Evolutionary conservation across 2,888 invertebrate species (phyloP).

Genomic region (Calameuta filiformis): DNA sequence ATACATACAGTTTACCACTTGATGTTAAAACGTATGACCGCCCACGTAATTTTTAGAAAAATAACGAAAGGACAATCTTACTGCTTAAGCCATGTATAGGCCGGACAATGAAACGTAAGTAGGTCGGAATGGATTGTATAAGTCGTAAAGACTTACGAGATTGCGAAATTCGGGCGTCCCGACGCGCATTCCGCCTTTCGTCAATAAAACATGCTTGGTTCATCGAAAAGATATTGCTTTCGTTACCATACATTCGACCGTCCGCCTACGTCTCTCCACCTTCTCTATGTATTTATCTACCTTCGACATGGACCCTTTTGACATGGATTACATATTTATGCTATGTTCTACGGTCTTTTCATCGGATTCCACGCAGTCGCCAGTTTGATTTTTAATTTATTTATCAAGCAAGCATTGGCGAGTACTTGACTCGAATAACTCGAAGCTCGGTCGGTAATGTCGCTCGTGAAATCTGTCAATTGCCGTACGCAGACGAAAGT

Average conservation of each 20-base stretch:
- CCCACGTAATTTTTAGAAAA: not conserved
- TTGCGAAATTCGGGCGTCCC: not conserved
- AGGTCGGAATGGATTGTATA: not conserved
- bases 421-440: not conserved
- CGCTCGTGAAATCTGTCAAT: not conserved
- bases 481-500: not conserved
- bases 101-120: not conserved
- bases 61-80: not conserved
- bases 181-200: not conserved
- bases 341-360: not conserved
- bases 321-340: not conserved
- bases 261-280: not conserved
- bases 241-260: constrained; percentile 50
- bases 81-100: not conserved
- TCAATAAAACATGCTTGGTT: constrained; percentile 24
- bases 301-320: not conserved
- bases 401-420: constrained; percentile 2
- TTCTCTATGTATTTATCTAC: too few species aligned
- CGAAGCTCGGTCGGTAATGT: not conserved
- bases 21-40: not conserved
- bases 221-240: constrained; percentile 50
- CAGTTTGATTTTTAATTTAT: constrained; percentile 12
- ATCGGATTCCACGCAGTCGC: constrained; percentile 10
- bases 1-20: not conserved
- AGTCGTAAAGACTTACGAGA: not conserved